These are phyloP conservation scores for Mesocricetus auratus DNA, from an alignment of 2,113 vertebrate species.

Conservation along the genomic window DNA sequence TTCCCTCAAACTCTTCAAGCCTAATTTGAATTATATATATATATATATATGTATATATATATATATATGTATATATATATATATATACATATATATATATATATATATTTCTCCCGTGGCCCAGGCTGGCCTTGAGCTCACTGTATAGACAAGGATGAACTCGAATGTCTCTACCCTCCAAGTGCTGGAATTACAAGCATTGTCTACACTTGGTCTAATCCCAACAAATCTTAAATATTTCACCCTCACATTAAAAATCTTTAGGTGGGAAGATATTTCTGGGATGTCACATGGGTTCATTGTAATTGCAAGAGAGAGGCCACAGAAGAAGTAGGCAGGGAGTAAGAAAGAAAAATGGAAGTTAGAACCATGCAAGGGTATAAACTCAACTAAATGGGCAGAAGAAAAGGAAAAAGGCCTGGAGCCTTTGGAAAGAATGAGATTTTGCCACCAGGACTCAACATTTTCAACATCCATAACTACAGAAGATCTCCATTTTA, in stretches of 20 bases:
- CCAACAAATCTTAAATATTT: background rate
- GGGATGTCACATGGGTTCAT: background rate
- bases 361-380: rapidly evolving
- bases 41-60: no score
- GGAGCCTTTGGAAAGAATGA: background rate
- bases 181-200: background rate
- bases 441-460: background rate
- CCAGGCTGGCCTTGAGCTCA: background rate
- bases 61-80: no score
- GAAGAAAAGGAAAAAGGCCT: background rate
- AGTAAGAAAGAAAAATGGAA: background rate
- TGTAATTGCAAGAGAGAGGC: background rate
- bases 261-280: background rate
- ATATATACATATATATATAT: no score
- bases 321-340: background rate
- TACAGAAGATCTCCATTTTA: background rate
- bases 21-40: background rate
- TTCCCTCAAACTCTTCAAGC: background rate
- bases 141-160: background rate
- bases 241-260: background rate
- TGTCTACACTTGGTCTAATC: background rate
- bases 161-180: background rate
- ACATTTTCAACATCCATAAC: no score
- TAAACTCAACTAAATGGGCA: background rate
- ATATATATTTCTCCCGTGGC: background rate